Conservation (phyloP, 2,888 invertebrate species). For the Brenthis ino region DNA sequence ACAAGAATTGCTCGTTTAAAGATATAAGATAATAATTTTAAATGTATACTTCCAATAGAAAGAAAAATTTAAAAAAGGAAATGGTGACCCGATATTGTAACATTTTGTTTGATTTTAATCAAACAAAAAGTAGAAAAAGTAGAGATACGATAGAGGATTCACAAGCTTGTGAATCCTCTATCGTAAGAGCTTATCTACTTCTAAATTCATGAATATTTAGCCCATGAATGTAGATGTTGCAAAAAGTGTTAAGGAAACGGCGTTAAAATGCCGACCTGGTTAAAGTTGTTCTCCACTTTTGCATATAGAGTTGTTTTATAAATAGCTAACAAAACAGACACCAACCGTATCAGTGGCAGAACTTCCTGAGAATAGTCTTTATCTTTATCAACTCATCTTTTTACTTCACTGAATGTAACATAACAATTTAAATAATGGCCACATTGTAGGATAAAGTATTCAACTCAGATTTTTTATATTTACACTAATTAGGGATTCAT, state of each 20-base stretch:
- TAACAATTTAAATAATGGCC: not conserved
- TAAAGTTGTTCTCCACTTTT: slow-evolving; percentile 7
- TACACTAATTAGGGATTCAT: too few species aligned
- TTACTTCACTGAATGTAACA: too few species aligned
- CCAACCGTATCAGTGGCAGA: slow-evolving; percentile 3
- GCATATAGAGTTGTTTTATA: slow-evolving; percentile 10
- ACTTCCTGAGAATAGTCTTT: slow-evolving; percentile 6
- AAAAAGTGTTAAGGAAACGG: slow-evolving; percentile 17
- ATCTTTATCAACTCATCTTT: slow-evolving; percentile 6
- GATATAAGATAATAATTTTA: too few species aligned
- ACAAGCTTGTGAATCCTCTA: not conserved
- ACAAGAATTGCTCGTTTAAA: too few species aligned
- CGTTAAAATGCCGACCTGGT: slow-evolving; percentile 6
- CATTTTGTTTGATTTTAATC: not conserved
- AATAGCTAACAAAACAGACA: slow-evolving; percentile 10
- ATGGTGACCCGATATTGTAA: not conserved
- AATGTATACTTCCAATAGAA: too few species aligned
- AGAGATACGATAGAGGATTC: too few species aligned
- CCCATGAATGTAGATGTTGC: slow-evolving; percentile 1
- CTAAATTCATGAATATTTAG: slow-evolving; percentile 17
- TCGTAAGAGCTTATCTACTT: not conserved
- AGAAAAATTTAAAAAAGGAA: too few species aligned
- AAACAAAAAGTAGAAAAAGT: too few species aligned
- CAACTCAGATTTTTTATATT: too few species aligned
- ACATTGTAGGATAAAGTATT: too few species aligned